Conservation (phyloP, 1,140 invertebrate species). For the Pseudachorutes palmiensis region DNA sequence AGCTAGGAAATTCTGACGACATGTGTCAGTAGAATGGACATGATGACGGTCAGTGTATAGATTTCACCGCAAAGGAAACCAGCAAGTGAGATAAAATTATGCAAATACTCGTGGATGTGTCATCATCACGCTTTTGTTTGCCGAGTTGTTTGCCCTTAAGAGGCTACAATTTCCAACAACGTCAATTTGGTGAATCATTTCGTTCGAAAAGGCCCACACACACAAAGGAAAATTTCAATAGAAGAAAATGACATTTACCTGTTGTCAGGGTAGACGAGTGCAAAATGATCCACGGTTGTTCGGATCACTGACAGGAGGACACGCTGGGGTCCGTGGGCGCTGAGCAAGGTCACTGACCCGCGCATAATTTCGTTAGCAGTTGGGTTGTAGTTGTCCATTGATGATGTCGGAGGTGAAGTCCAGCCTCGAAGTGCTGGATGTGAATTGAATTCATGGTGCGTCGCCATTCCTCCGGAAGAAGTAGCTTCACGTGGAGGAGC, state of each 20-base stretch:
- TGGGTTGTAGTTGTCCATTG: not conserved
- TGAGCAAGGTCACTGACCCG: slow-evolving; percentile 29
- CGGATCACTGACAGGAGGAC: slow-evolving; percentile 30
- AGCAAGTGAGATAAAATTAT: too few relatives aligned
- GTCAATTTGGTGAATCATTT: too few relatives aligned
- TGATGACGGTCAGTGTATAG: too few relatives aligned
- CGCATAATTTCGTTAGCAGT: slow-evolving; percentile 33
- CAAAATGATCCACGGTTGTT: slow-evolving; percentile 34
- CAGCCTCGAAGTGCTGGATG: slow-evolving; percentile 8
- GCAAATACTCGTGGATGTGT: too few relatives aligned
- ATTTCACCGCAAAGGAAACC: too few relatives aligned
- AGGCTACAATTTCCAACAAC: too few relatives aligned
- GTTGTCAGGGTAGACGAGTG: slow-evolving; percentile 35
- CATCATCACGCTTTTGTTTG: too few relatives aligned
- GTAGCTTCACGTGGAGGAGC: too few relatives aligned
- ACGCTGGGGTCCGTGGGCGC: slow-evolving; percentile 29
- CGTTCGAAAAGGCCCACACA: too few relatives aligned
- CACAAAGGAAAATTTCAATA: slow-evolving; percentile 10
- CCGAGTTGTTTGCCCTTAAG: too few relatives aligned
- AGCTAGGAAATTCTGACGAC: too few relatives aligned
- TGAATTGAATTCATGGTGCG: not conserved
- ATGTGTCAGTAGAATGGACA: too few relatives aligned
- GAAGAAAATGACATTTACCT: slow-evolving; percentile 21
- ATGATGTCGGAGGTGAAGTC: not conserved
- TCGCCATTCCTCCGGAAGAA: not conserved